Conservation (phyloP, 2,888 invertebrate species). For the Cataglyphis livida region DNA sequence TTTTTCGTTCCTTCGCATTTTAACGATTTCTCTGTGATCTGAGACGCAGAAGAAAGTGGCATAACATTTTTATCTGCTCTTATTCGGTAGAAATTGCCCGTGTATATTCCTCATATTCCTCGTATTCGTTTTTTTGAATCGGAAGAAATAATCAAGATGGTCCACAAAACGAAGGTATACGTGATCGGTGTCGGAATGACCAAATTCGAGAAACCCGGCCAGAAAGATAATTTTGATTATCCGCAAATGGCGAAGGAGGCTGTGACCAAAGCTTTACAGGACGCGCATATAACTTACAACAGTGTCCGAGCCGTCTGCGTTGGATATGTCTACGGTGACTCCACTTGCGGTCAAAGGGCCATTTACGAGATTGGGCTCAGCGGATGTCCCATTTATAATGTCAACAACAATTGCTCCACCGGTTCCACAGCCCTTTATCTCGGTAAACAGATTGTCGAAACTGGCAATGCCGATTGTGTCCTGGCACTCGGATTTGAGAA, state of each 20-base stretch:
- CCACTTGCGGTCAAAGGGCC: slow-evolving; percentile 97
- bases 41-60: not conserved
- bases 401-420: slow-evolving; percentile 99
- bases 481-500: slow-evolving; percentile 99
- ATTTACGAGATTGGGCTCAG: slow-evolving; percentile 98
- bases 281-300: slow-evolving; percentile 92
- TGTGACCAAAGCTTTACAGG: slow-evolving; percentile 93
- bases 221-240: slow-evolving; percentile 93
- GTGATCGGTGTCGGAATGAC: slow-evolving; percentile 99
- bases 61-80: not conserved
- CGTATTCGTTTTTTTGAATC: not conserved
- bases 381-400: slow-evolving; percentile 98
- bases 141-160: slow-evolving; percentile 72
- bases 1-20: not conserved
- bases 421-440: slow-evolving; percentile 97
- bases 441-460: slow-evolving; percentile 96
- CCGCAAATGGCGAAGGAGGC: slow-evolving; percentile 98
- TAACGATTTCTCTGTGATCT: not conserved
- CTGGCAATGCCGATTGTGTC: slow-evolving; percentile 94
- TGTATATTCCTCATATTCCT: not conserved
- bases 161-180: slow-evolving; percentile 88
- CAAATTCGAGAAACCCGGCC: slow-evolving; percentile 98
- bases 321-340: slow-evolving; percentile 98
- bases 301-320: slow-evolving; percentile 96
- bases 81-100: not conserved